These are phyloP conservation scores for Leucoraja ocellata DNA, from an alignment of 2,797 vertebrate genomes.

Conservation along the genomic window DNA sequence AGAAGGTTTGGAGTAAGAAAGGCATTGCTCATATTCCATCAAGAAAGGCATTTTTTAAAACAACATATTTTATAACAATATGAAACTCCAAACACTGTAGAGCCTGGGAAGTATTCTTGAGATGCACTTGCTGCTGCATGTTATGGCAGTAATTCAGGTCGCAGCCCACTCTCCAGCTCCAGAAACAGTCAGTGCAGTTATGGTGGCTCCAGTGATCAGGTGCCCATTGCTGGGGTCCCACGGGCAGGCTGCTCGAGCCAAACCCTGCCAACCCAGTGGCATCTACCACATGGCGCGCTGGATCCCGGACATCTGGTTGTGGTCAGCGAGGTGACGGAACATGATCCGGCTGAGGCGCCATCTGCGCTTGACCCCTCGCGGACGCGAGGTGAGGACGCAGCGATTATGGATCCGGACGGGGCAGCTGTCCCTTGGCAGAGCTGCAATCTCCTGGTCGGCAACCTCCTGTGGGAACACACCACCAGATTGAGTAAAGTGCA, in stretches of 20 bases:
- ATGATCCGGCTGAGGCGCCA: constrained; percentile 91
- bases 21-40: not conserved
- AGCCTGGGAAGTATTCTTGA: not conserved
- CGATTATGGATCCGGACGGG: constrained; percentile 82
- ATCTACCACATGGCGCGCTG: constrained; percentile 83
- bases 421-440: constrained; percentile 83
- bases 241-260: not conserved
- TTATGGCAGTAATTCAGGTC: not conserved
- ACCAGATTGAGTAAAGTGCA: not conserved
- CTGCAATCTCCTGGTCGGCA: constrained; percentile 80
- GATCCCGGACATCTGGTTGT: constrained; percentile 81
- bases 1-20: not conserved
- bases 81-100: not conserved
- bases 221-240: not conserved
- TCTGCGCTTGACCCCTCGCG: constrained; percentile 74
- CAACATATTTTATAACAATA: not conserved
- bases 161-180: too few relatives aligned
- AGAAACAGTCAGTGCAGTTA: not conserved
- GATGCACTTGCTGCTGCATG: not conserved
- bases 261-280: not conserved
- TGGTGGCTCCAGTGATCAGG: not conserved
- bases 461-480: constrained; percentile 61
- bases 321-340: constrained; percentile 86
- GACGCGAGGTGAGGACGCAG: constrained; percentile 85
- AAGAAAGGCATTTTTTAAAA: not conserved